Percentiles rank a stretch among this genome's conserved stretches.
phyloP scores from a whole-genome alignment of 2,797 vertebrate genomes.

The Denticeps clupeoides region DNA sequence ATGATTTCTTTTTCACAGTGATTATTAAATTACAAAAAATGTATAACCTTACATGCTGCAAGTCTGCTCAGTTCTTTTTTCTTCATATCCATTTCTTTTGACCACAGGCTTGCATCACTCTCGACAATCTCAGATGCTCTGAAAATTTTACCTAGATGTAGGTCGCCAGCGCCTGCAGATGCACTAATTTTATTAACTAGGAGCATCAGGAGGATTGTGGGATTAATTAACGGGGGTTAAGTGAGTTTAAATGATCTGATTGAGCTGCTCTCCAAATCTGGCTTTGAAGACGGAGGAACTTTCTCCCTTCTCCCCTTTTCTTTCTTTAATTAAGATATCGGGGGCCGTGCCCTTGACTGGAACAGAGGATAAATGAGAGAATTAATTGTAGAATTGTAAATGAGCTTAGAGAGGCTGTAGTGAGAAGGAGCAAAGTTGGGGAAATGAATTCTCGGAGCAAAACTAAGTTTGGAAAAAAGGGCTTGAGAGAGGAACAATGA shows the following conservation, averaged over 20 bases:
- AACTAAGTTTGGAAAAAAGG: conserved; percentile 13
- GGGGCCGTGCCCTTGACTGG: conserved; percentile 44
- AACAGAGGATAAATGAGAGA: conserved; percentile 40
- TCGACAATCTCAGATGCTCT: background rate
- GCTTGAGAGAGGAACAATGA: too few relatives aligned
- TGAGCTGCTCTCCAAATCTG: conserved; percentile 40
- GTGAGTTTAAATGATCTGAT: conserved; percentile 56
- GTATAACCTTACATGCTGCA: background rate
- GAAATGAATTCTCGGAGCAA: conserved; percentile 6
- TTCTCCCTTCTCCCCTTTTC: conserved; percentile 30
- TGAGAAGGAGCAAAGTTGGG: conserved; percentile 15
- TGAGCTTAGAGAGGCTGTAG: conserved; percentile 21
- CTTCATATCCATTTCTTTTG: conserved; percentile 5
- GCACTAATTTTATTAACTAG: conserved; percentile 47
- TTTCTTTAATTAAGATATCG: conserved; percentile 48
- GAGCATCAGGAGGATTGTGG: conserved; percentile 21
- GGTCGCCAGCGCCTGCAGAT: conserved; percentile 27
- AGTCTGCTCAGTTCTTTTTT: background rate
- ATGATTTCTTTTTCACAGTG: too few relatives aligned
- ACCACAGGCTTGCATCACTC: conserved; percentile 9
- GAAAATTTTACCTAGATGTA: conserved; percentile 19
- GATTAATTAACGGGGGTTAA: conserved; percentile 47
- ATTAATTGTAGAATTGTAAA: conserved; percentile 39
- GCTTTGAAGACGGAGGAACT: conserved; percentile 40
- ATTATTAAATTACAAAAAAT: background rate